A percentile compares a stretch with the other conserved stretches of the same genome.
Evolutionary conservation across 2,113 vertebrate species (phyloP).

Genomic region (Cisticola juncidis): DNA sequence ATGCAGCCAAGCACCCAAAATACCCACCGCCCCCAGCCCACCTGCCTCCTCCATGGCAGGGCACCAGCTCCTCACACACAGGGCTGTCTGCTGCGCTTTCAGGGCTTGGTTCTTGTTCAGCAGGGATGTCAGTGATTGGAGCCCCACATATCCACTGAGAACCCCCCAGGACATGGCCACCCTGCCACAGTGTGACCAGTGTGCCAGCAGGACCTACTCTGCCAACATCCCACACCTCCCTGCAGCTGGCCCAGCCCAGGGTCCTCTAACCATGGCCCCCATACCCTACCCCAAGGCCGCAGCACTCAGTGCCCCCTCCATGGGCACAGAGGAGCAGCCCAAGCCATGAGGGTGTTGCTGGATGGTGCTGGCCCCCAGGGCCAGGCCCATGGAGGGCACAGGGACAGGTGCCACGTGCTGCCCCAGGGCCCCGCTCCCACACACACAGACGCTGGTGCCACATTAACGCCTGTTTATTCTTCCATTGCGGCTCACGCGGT

Average conservation of each 20-base stretch:
- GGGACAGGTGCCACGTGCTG: accelerated
- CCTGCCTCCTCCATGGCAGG: background rate
- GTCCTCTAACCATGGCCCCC: background rate
- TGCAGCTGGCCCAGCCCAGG: accelerated
- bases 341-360: accelerated
- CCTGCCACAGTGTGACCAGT: accelerated
- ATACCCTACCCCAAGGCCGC: accelerated
- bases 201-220: accelerated
- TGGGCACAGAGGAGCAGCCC: background rate
- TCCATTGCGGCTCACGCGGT: accelerated
- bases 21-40: background rate
- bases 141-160: accelerated
- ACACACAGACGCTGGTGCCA: background rate
- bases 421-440: background rate
- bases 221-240: accelerated
- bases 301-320: accelerated
- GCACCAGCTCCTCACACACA: accelerated
- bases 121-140: accelerated
- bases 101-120: accelerated
- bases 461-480: background rate
- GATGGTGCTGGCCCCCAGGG: background rate
- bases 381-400: background rate
- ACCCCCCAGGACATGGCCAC: accelerated
- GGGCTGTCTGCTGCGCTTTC: accelerated
- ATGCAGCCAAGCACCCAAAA: background rate